Percentiles rank a stretch among this genome's conserved stretches.
Conservation (phyloP, 1,140 invertebrate species). For the Scaptomyza hsui region DNA sequence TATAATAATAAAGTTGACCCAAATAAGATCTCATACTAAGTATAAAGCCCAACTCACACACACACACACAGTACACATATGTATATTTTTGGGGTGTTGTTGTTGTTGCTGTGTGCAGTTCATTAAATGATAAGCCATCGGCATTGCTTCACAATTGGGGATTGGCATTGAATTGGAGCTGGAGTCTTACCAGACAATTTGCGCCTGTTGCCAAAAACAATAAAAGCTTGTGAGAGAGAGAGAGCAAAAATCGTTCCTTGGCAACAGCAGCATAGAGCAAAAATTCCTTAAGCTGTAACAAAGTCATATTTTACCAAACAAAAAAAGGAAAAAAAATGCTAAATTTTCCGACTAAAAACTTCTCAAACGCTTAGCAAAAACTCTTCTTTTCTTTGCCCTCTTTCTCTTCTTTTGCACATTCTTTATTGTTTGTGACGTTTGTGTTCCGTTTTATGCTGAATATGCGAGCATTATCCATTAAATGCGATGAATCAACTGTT, state of each 20-base stretch:
- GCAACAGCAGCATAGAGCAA: too few relatives aligned
- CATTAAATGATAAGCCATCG: conserved; percentile 80
- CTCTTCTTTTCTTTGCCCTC: not conserved
- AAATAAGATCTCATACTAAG: conserved; percentile 48
- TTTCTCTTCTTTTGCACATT: conserved; percentile 2
- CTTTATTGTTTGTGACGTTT: conserved; percentile 25
- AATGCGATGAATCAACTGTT: conserved; percentile 79
- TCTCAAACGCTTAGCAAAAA: conserved; percentile 44
- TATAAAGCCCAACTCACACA: not conserved
- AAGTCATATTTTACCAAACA: conserved; percentile 21
- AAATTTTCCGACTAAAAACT: conserved; percentile 28
- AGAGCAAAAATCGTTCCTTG: conserved; percentile 2
- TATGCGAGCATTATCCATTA: conserved; percentile 75
- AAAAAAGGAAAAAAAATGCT: conserved; percentile 54
- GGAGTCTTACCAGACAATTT: conserved; percentile 3
- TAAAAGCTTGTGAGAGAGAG: not conserved
- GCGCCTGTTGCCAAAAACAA: conserved; percentile 29
- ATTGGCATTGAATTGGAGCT: conserved; percentile 24
- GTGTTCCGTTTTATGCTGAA: conserved; percentile 58
- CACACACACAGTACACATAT: conserved; percentile 9
- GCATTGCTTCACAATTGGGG: conserved; percentile 49
- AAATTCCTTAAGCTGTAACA: conserved; percentile 14
- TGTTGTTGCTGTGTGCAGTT: conserved; percentile 44
- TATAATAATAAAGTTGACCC: conserved; percentile 79
- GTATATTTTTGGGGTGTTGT: conserved; percentile 43